These are phyloP conservation scores for Otis tarda DNA, from an alignment of 2,113 vertebrate genomes.

Conservation along the genomic window DNA sequence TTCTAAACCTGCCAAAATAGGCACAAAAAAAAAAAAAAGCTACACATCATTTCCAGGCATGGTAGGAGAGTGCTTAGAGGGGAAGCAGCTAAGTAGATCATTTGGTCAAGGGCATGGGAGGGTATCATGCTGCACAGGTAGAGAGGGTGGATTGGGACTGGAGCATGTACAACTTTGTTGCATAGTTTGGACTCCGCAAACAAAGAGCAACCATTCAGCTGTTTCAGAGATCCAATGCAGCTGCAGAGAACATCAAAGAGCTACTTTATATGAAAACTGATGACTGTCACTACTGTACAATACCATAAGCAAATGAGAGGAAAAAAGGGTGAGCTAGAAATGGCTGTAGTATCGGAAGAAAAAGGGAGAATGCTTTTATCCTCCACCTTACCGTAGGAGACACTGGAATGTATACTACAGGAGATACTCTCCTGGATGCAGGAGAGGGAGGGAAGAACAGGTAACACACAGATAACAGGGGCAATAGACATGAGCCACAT, in stretches of 20 bases:
- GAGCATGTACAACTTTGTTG: neutral
- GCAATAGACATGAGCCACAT: neutral
- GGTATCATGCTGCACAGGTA: neutral
- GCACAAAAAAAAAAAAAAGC: neutral
- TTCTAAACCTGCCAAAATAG: neutral
- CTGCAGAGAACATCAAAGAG: neutral
- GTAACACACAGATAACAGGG: neutral
- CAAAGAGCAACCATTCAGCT: neutral
- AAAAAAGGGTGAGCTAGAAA: neutral
- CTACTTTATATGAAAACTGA: neutral
- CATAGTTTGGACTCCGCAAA: neutral
- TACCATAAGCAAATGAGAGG: neutral
- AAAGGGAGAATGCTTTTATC: neutral
- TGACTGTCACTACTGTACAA: neutral
- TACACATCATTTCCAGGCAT: neutral
- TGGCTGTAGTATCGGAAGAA: neutral
- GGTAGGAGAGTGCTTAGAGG: neutral
- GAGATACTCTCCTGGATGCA: neutral
- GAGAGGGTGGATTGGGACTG: neutral
- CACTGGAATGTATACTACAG: neutral
- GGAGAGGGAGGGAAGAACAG: neutral
- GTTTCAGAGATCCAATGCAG: neutral
- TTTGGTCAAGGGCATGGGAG: neutral
- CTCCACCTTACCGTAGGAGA: neutral
- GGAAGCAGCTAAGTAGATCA: neutral